Conservation (phyloP, 2,113 vertebrate genomes). For the Micromys minutus region DNA sequence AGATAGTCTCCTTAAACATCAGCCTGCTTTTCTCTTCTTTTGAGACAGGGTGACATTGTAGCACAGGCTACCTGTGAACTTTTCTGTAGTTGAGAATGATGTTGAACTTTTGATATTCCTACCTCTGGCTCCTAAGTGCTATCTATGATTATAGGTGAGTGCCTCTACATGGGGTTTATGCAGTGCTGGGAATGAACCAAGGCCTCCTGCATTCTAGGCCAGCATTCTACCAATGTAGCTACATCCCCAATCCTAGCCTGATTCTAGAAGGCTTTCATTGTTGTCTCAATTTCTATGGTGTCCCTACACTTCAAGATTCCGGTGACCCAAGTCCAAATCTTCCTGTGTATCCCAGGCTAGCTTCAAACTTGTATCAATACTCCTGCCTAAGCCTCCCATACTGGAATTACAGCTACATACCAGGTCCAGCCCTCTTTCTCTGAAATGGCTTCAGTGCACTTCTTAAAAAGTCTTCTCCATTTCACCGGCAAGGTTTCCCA, state of each 20-base stretch:
- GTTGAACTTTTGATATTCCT: neutral
- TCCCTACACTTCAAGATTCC: neutral
- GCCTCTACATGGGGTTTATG: neutral
- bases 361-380: neutral
- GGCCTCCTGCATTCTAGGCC: neutral
- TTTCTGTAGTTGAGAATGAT: neutral
- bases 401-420: neutral
- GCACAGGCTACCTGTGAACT: neutral
- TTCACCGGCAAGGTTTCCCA: neutral
- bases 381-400: neutral
- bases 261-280: neutral
- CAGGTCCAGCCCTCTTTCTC: neutral
- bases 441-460: slow-evolving; percentile 9
- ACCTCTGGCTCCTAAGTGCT: neutral
- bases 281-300: neutral
- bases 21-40: neutral
- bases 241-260: no score
- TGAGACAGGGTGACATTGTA: neutral
- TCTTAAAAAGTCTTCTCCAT: neutral
- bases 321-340: neutral
- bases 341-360: neutral
- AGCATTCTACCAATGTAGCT: neutral
- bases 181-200: neutral
- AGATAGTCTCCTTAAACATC: neutral
- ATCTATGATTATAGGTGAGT: neutral